These are phyloP conservation scores for Paedocypris sp. DNA, from an alignment of 2,113 vertebrate species.

Conservation along the genomic window DNA sequence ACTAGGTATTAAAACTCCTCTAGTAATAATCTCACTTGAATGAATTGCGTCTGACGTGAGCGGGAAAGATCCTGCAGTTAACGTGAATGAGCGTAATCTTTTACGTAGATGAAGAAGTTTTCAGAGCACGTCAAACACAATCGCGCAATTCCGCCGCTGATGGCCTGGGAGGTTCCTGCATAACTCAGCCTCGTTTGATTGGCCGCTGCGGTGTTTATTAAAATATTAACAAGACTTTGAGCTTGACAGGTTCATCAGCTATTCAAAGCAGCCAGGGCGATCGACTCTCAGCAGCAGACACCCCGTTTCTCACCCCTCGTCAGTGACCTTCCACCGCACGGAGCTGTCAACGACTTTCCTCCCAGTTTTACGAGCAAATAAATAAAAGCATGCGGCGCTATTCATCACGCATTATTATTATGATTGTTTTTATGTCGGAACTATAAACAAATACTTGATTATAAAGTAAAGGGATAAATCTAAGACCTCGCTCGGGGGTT, in stretches of 20 bases:
- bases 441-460: conserved; percentile 68
- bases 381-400: conserved; percentile 53
- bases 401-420: conserved; percentile 60
- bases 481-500: conserved; percentile 41
- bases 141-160: conserved; percentile 56
- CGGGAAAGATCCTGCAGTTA: conserved; percentile 56
- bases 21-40: conserved; percentile 56
- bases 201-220: conserved; percentile 72
- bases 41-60: conserved; percentile 54
- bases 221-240: conserved; percentile 66
- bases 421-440: conserved; percentile 64
- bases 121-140: conserved; percentile 65
- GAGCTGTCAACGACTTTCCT: conserved; percentile 49
- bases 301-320: conserved; percentile 28
- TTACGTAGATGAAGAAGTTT: conserved; percentile 59
- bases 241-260: conserved; percentile 66
- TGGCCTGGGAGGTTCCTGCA: conserved; percentile 52
- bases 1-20: conserved; percentile 47
- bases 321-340: conserved; percentile 60
- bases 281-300: conserved; percentile 48
- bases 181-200: conserved; percentile 71
- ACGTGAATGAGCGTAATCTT: conserved; percentile 58
- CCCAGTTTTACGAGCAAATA: conserved; percentile 59
- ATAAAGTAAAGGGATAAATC: conserved; percentile 60
- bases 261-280: conserved; percentile 63